These are phyloP conservation scores for Acridotheres tristis DNA, from an alignment of 2,797 vertebrate genomes.

Conservation along the genomic window DNA sequence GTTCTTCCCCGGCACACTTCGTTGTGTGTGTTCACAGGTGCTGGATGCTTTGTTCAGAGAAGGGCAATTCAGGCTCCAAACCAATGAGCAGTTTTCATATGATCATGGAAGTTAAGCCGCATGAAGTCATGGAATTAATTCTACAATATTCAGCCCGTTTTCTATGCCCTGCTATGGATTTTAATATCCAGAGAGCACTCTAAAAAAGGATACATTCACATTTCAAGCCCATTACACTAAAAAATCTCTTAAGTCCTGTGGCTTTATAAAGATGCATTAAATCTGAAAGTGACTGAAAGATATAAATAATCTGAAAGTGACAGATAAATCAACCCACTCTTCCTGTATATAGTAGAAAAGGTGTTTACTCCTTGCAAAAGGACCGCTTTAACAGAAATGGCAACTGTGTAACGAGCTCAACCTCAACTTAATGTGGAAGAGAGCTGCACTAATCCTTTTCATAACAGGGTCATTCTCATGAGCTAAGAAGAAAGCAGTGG, in stretches of 20 bases:
- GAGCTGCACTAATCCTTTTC: not conserved
- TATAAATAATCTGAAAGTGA: not conserved
- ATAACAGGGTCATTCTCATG: not conserved
- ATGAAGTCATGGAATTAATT: not conserved
- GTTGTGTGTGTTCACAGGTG: fast-evolving
- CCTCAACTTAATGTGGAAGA: not conserved
- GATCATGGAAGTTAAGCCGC: not conserved
- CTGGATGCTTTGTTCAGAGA: not conserved
- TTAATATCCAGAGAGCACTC: not conserved
- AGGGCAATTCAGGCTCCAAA: not conserved
- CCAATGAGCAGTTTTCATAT: not conserved
- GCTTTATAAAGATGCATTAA: not conserved
- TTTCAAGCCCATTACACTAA: not conserved
- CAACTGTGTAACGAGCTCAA: not conserved
- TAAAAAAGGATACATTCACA: not conserved
- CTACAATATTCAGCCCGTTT: not conserved
- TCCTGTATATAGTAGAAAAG: not conserved
- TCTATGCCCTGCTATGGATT: not conserved
- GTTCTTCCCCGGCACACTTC: not conserved
- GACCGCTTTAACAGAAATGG: not conserved
- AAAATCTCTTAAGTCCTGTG: not conserved
- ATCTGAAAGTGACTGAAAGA: too few relatives aligned
- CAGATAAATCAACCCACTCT: not conserved
- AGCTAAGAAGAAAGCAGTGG: not conserved
- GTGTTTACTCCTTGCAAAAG: not conserved